Evolutionary conservation across 1,140 invertebrate genomes (phyloP).

Genomic region (Brachionus rubens): DNA sequence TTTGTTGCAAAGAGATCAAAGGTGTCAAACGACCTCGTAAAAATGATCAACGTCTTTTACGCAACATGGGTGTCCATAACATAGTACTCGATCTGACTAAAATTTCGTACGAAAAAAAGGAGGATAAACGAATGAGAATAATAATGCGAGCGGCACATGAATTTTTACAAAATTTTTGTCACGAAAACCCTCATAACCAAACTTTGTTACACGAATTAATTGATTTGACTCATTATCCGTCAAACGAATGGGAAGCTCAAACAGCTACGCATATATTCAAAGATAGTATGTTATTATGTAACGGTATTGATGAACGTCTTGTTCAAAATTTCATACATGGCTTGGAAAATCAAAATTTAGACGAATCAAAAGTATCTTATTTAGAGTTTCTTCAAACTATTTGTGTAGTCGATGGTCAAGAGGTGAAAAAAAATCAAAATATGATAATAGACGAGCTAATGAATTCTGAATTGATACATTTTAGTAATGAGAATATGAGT

Average conservation of each 20-base stretch:
- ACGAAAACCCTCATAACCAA: slow-evolving; percentile 95
- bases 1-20: slow-evolving; percentile 65
- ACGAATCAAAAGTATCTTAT: slow-evolving; percentile 84
- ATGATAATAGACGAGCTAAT: slow-evolving; percentile 95
- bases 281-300: slow-evolving; percentile 88
- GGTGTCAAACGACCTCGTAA: slow-evolving; percentile 70
- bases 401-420: slow-evolving; percentile 90
- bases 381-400: slow-evolving; percentile 93
- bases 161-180: slow-evolving; percentile 94
- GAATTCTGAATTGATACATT: slow-evolving; percentile 7
- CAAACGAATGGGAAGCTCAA: slow-evolving; percentile 71
- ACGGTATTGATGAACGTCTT: slow-evolving; percentile 89
- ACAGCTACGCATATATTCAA: slow-evolving; percentile 93
- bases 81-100: slow-evolving; percentile 88
- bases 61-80: slow-evolving; percentile 94
- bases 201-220: slow-evolving; percentile 93
- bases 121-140: slow-evolving; percentile 90
- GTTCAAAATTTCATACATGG: slow-evolving; percentile 97
- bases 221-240: slow-evolving; percentile 69
- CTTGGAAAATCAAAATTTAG: slow-evolving; percentile 77
- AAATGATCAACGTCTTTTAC: slow-evolving; percentile 84
- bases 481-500: not conserved
- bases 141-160: slow-evolving; percentile 90
- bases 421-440: slow-evolving; percentile 90
- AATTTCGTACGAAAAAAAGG: slow-evolving; percentile 66